phyloP scores from a whole-genome alignment of 2,113 vertebrate genomes.

The Calidris pugnax region DNA sequence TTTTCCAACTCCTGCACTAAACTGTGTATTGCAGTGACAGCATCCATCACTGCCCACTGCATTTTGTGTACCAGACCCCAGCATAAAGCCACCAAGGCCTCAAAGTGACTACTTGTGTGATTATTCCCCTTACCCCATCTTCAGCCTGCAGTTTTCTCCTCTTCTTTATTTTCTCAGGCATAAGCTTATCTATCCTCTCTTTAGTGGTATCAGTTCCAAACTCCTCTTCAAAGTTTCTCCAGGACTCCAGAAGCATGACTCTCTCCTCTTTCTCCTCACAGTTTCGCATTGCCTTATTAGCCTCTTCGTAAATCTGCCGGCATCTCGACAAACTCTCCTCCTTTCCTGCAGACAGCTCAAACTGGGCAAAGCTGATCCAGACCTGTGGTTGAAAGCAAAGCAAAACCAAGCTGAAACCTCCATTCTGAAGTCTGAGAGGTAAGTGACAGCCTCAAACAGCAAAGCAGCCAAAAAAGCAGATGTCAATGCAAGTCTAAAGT shows the following conservation, averaged over 20 bases:
- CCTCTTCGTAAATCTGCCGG: slow-evolving; percentile 92
- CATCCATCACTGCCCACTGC: fast-evolving
- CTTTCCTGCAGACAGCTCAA: slow-evolving; percentile 87
- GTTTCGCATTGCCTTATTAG: slow-evolving; percentile 90
- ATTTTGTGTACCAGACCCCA: neutral
- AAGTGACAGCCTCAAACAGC: fast-evolving
- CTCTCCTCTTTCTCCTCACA: slow-evolving; percentile 98
- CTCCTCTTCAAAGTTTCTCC: slow-evolving; percentile 88
- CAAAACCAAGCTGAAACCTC: neutral
- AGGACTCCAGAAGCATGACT: slow-evolving; percentile 95
- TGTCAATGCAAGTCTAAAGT: fast-evolving
- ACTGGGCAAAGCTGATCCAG: slow-evolving; percentile 96
- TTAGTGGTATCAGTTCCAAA: slow-evolving; percentile 79
- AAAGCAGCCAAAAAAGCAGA: neutral
- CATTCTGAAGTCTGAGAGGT: fast-evolving
- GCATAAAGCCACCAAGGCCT: neutral
- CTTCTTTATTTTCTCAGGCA: slow-evolving; percentile 98
- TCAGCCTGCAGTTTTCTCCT: slow-evolving; percentile 95
- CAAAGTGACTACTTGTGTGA: neutral
- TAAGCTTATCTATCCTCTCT: slow-evolving; percentile 88
- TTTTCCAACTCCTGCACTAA: neutral
- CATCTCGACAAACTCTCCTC: slow-evolving; percentile 80
- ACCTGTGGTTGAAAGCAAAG: slow-evolving; percentile 75
- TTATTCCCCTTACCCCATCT: slow-evolving; percentile 87
- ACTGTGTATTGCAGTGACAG: fast-evolving